Evolutionary conservation across 2,113 vertebrate species (phyloP).

Genomic region (Etheostoma spectabile): DNA sequence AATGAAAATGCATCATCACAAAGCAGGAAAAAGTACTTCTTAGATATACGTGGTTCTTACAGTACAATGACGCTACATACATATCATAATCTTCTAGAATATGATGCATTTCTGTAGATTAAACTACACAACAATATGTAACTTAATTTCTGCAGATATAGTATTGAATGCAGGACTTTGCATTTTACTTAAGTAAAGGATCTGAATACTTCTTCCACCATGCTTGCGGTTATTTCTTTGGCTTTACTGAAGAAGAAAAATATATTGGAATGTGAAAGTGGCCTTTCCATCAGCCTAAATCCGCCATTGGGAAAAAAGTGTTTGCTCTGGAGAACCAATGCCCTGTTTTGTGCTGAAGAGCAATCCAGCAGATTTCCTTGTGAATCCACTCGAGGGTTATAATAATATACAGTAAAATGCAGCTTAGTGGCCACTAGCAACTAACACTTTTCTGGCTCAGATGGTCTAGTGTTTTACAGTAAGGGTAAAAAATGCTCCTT

Average conservation of each 20-base stretch:
- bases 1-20: background rate
- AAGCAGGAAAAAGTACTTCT: no score
- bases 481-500: background rate
- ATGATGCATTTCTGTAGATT: no score
- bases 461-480: background rate
- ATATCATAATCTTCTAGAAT: no score
- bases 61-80: no score
- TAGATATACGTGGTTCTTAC: no score
- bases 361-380: background rate
- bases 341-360: background rate
- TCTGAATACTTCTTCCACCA: background rate
- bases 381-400: background rate
- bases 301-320: background rate
- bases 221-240: background rate
- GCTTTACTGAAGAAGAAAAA: background rate
- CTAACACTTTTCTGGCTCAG: background rate
- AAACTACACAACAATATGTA: background rate
- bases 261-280: background rate
- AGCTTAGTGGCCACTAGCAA: background rate
- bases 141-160: background rate
- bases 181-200: background rate
- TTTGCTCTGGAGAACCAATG: background rate
- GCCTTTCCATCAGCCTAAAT: background rate
- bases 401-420: background rate
- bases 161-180: background rate